Evolutionary conservation across 2,797 vertebrate species (phyloP), one percentile per base, ranked within the genome.

Genomic region (Trematomus bernacchii): DNA sequence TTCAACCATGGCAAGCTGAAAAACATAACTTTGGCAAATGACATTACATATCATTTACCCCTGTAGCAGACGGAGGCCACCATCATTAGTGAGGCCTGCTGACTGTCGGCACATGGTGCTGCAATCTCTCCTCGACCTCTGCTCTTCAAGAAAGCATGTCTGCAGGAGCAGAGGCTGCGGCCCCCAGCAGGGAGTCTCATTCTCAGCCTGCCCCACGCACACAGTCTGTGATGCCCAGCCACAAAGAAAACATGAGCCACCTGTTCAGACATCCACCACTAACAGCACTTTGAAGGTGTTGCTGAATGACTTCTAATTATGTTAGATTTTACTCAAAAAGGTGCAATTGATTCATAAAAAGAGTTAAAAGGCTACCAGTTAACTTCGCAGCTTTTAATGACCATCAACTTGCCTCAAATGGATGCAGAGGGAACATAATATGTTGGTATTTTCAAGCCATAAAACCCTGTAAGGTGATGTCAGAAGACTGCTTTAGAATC

Each of bases 101-200:
- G 44, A 51, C 2, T 6, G 13, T 54, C 52, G 46, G 23, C 1
- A 30, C 7, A 44, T 1, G 3, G 51, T 13, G 30, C 30, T 15
- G 30, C 18, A 65, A 12, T 54, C 27, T 57, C 16, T 42, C 10
- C n/a, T 54, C 2, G 2, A 63, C 15, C 50, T 78, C 50, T 53
- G 73, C 73, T 79, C 40, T 65, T 55, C 14, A 79, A 58, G 82
- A 80, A 76, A 61, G 37, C 19, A 65, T 55, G 67, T 60, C 62
- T 46, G 43, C 53, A 64, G 2, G 40, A 63, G 50, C 57, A 40
- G 37, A 40, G 53, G 52, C 10, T 46, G 2, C 8, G 54, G 40
- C 75, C 60, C 82, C 55, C 75, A 76, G 76, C 80, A 52, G 74
- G 77, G 66, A 72, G 64, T 47, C 74, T 59, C 33, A 73, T 69